Conservation (phyloP, 1,140 invertebrate species). For the Drosophila nigrodunni region DNA sequence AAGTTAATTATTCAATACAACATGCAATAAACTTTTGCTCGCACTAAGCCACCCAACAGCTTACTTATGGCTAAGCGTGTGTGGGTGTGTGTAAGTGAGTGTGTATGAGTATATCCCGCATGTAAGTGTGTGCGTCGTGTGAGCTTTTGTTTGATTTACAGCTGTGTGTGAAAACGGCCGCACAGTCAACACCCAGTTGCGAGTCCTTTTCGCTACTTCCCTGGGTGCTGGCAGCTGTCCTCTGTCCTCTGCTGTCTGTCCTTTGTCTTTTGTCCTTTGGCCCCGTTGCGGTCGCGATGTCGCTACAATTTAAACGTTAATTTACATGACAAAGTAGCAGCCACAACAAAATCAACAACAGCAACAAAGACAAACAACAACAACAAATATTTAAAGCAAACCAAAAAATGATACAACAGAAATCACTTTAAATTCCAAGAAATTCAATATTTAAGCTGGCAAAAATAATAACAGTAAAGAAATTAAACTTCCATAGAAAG, state of each 20-base stretch:
- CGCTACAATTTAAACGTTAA: conserved; percentile 73
- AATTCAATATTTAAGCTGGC: neutral
- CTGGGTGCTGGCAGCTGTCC: conserved; percentile 35
- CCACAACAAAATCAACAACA: conserved; percentile 5
- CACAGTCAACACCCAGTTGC: conserved; percentile 15
- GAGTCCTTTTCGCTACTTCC: conserved; percentile 32
- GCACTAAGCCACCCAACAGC: conserved; percentile 62
- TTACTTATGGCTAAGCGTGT: conserved; percentile 50
- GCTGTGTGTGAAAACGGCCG: conserved; percentile 11
- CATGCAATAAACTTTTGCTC: conserved; percentile 67
- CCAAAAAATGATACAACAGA: neutral
- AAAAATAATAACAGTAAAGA: neutral
- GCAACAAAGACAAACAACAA: conserved; percentile 4
- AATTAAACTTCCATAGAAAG: neutral
- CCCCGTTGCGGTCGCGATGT: conserved; percentile 49
- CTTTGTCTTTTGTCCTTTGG: neutral
- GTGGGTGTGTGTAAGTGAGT: conserved; percentile 14
- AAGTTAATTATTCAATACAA: conserved; percentile 80
- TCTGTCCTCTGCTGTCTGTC: neutral
- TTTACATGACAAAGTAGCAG: conserved; percentile 79
- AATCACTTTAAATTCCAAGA: neutral
- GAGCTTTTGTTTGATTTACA: conserved; percentile 46
- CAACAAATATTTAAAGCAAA: conserved; percentile 3
- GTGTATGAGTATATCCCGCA: neutral
- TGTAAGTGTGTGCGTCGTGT: conserved; percentile 13